These are phyloP conservation scores for Sebastiscus albofasciatus DNA, from an alignment of 2,797 vertebrate genomes.

Conservation along the genomic window DNA sequence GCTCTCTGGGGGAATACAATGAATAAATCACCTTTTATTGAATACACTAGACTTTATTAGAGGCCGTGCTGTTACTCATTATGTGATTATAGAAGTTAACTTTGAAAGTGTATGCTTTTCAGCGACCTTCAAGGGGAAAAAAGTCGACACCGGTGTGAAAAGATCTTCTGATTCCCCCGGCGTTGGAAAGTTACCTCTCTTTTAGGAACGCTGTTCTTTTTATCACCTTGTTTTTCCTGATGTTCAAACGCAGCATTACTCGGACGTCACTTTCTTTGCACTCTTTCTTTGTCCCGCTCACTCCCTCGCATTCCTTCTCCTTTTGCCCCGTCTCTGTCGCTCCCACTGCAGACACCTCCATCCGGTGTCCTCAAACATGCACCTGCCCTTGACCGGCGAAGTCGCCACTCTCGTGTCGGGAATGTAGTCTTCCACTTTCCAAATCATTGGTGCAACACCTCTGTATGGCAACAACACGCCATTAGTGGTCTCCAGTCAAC, in stretches of 20 bases:
- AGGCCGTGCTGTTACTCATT: conserved; percentile 29
- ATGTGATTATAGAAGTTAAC: conserved; percentile 26
- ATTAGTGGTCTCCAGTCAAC: conserved; percentile 70
- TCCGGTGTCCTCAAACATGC: conserved; percentile 36
- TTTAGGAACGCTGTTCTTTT: conserved; percentile 50
- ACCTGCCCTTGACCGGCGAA: conserved; percentile 53
- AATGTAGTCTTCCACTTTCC: conserved; percentile 44
- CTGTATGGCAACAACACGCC: conserved; percentile 50
- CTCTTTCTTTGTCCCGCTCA: conserved; percentile 12
- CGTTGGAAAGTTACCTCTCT: conserved; percentile 18
- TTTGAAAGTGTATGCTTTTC: conserved; percentile 23
- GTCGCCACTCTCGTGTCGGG: conserved; percentile 43
- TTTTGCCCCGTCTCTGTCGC: neutral
- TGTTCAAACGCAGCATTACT: conserved; percentile 38
- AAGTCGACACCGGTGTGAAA: conserved; percentile 24
- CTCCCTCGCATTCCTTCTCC: neutral
- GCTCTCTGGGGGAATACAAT: conserved; percentile 23
- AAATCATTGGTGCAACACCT: conserved; percentile 59
- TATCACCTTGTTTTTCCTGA: conserved; percentile 58
- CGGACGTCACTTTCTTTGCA: conserved; percentile 17
- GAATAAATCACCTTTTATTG: conserved; percentile 45
- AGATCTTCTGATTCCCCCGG: conserved; percentile 33
- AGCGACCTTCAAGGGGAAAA: conserved; percentile 43
- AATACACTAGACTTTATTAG: conserved; percentile 31
- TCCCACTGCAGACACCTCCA: conserved; percentile 29